A percentile compares a stretch with the other conserved stretches of the same genome.
These are phyloP conservation scores for Bradysia coprophila DNA, from an alignment of 1,140 invertebrate genomes.

Conservation along the genomic window DNA sequence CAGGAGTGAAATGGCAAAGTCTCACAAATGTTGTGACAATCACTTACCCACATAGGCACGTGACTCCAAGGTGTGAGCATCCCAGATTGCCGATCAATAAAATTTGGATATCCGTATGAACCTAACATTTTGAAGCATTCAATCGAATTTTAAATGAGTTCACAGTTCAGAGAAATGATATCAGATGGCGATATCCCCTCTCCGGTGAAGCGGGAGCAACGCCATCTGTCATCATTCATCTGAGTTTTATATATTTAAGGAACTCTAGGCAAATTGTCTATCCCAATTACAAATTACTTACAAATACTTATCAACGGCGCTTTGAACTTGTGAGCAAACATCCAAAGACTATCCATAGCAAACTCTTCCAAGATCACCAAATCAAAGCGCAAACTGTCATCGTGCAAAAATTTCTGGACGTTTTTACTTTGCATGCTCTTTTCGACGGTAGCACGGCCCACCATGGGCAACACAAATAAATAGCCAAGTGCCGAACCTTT, in stretches of 20 bases:
- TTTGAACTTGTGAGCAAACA: conserved; percentile 31
- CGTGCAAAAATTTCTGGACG: conserved; percentile 24
- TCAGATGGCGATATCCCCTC: neutral
- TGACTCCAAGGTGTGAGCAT: neutral
- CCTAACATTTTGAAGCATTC: neutral
- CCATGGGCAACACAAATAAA: neutral
- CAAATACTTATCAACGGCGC: conserved; percentile 30
- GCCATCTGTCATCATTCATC: neutral
- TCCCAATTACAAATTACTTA: neutral
- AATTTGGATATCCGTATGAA: neutral
- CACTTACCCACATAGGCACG: neutral
- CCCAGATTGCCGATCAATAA: neutral
- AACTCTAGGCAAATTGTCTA: conserved; percentile 10
- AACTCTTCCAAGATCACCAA: conserved; percentile 33
- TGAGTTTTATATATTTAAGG: conserved; percentile 4
- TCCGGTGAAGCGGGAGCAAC: neutral
- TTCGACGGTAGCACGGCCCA: conserved; percentile 21
- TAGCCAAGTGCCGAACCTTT: neutral
- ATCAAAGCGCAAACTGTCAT: conserved; percentile 26
- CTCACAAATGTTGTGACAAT: too few relatives aligned
- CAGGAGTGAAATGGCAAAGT: too few relatives aligned
- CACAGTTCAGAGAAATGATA: neutral
- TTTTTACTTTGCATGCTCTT: conserved; percentile 25
- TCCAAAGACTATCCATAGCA: conserved; percentile 30
- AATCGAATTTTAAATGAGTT: neutral